Base-by-base conservation (phyloP, 2,797 vertebrate genomes). In the Hemitrygon akajei region DNA sequence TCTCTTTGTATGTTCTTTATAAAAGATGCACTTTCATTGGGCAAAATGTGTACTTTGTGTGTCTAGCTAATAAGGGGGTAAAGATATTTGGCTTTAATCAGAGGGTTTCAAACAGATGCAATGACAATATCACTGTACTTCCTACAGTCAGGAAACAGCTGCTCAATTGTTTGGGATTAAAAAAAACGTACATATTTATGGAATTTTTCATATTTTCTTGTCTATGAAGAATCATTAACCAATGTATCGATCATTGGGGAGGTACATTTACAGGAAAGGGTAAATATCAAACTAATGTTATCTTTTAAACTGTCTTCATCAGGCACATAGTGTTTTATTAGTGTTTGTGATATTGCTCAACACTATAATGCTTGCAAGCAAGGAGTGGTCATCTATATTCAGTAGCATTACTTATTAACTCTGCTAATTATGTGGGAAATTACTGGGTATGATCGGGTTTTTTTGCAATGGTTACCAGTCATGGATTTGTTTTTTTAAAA, bases 21-120 rank as follows among this genome's bases (percentile, higher is more conserved):
- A 93, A 93, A 47, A 93, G 69, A 93, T 93, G 91, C 91, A 92
- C 91, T 92, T 92, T 92, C 66, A 92, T 92, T 92, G 91, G 91
- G 47, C 91, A 92, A 92, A 73, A 75, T 93, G 91, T 93, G 71
- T 93, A 93, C 76, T 69, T 76, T 93, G 91, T 93, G 87, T 73
- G 71, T 76, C 91, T 93, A 76, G 40, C 73, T n/a, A n/a, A 69
- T 34, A 93, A 93, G 37, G 69, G 66, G 40, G 71, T 40, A 76
- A 69, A 76, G 47, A 76, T 56, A 76, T 40, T 93, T 76, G 91
- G 91, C 40, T 75, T 76, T 56, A 93, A 93, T 93, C 71, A 93
- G 30, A 93, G 71, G 73, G 91, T 93, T 75, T 93, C n/a, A 76
- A 76, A 76, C 14, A n/a, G 25, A 93, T 1, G 1, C 34, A 75